A percentile compares a stretch with the other conserved stretches of the same genome.
Conservation (phyloP, 2,888 invertebrate genomes). For the Deilephila porcellus region DNA sequence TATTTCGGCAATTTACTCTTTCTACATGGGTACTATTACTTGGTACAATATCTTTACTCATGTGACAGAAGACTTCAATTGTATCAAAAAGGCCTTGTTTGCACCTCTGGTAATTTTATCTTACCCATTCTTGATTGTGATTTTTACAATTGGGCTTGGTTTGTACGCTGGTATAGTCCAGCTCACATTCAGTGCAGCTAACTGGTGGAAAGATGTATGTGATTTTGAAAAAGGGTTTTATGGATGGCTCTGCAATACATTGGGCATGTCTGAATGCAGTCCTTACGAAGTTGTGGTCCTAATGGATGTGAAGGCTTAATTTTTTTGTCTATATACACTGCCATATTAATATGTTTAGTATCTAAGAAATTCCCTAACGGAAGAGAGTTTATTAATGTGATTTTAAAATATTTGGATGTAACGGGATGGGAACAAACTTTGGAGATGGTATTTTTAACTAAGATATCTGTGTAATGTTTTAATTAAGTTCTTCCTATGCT, state of each 20-base stretch:
- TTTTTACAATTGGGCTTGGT: constrained; percentile 87
- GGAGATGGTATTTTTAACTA: constrained; percentile 45
- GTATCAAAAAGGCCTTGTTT: constrained; percentile 86
- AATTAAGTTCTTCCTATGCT: constrained; percentile 48
- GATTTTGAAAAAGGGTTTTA: constrained; percentile 92
- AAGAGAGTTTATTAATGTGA: constrained; percentile 45
- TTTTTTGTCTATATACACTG: constrained; percentile 35
- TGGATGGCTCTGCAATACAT: constrained; percentile 89
- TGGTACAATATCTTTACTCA: constrained; percentile 91
- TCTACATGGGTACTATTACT: constrained; percentile 90
- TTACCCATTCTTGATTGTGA: constrained; percentile 88
- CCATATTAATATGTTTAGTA: constrained; percentile 22
- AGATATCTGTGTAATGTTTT: constrained; percentile 29
- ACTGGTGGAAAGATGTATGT: constrained; percentile 89
- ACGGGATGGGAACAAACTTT: constrained; percentile 49
- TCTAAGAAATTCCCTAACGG: constrained; percentile 29
- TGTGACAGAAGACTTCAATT: constrained; percentile 87
- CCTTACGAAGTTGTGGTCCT: constrained; percentile 89
- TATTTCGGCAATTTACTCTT: constrained; percentile 87
- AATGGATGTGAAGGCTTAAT: constrained; percentile 82
- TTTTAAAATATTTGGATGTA: constrained; percentile 39
- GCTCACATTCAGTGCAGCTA: constrained; percentile 87
- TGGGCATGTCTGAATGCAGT: constrained; percentile 89
- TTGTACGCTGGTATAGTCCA: constrained; percentile 88
- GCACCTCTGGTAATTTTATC: constrained; percentile 88